Base-by-base conservation (phyloP, 2,113 vertebrate species). In the Saguinus imperator region DNA sequence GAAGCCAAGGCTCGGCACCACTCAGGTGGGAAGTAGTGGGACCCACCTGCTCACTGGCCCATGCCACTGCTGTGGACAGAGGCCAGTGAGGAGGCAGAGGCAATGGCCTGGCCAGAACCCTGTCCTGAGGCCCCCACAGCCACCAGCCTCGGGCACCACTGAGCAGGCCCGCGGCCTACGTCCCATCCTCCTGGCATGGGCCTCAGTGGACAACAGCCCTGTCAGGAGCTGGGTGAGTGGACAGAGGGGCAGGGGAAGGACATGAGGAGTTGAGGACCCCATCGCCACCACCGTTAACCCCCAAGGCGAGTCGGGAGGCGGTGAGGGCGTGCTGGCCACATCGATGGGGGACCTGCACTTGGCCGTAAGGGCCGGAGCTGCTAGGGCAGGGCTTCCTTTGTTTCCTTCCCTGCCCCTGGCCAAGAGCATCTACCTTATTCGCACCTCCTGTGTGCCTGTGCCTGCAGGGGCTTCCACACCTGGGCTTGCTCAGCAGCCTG, bases 341-440 rank as follows among this genome's bases (percentile, higher is more conserved):
- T 23, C 3, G 25, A 61, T 4, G 58, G 23, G 0, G 10, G 58
- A 25, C 25, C 58, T 25, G 21, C 21, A 3, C 57, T 58, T 9
- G 35, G 10, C 72, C 13, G 23, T 75, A 3, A 7, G 12, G 13
- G 23, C 61, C 61, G 0, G 4, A 13, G 8, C 32, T 84, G 79
- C 95, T 96, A 97, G 95, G 92, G 29, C 13, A 8, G 76, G 21
- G 12, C n/a, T 70, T n/a, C 68, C n/a, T 73, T 40, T 40, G n/a
- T 9, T 43, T 50, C 17, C 89, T 58, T 57, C 25, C 37, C 37
- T 17, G 0, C 87, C 94, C 61, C 27, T 13, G 21, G 7, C 13
- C 66, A 50, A 66, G 16, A 17, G 6, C 3, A 10, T 4, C 29
- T 58, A 23, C 13, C 3, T 52, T 25, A 82, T 17, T 82, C 70